Conservation (phyloP, 2,888 invertebrate genomes). For the Diarsia brunnea region DNA sequence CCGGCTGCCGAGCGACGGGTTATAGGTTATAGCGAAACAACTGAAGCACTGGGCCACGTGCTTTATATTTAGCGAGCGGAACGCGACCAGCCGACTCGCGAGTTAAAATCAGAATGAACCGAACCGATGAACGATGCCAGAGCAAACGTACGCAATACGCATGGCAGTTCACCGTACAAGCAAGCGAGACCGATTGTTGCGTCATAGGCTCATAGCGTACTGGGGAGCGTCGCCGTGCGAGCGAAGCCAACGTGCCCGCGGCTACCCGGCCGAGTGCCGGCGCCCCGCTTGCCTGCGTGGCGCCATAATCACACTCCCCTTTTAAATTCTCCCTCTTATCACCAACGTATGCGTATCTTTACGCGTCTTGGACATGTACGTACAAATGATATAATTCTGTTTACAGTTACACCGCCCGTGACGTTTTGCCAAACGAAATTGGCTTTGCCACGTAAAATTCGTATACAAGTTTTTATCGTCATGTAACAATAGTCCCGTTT, state of each 20-base stretch:
- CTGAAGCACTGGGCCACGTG: constrained; percentile 84
- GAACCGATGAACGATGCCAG: constrained; percentile 62
- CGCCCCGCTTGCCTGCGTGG: constrained; percentile 17
- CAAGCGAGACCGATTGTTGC: constrained; percentile 77
- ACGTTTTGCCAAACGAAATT: constrained; percentile 41
- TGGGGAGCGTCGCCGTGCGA: constrained; percentile 36
- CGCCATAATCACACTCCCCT: constrained; percentile 20
- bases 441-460: constrained; percentile 9
- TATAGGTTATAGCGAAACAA: constrained; percentile 80
- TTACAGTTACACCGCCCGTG: constrained; percentile 37
- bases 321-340: constrained; percentile 42
- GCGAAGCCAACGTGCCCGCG: constrained; percentile 31
- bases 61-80: constrained; percentile 77
- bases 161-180: constrained; percentile 66
- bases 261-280: constrained; percentile 40
- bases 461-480: background rate
- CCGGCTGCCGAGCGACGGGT: constrained; percentile 58
- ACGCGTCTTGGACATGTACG: constrained; percentile 35
- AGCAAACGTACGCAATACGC: constrained; percentile 66
- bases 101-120: constrained; percentile 84
- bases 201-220: constrained; percentile 75
- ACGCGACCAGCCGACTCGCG: constrained; percentile 77
- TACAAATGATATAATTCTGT: constrained; percentile 36
- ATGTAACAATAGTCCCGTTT: constrained; percentile 17
- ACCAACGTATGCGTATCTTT: constrained; percentile 21